These are phyloP conservation scores for Lophotriccus pileatus DNA, from an alignment of 2,797 vertebrate genomes.

Conservation along the genomic window DNA sequence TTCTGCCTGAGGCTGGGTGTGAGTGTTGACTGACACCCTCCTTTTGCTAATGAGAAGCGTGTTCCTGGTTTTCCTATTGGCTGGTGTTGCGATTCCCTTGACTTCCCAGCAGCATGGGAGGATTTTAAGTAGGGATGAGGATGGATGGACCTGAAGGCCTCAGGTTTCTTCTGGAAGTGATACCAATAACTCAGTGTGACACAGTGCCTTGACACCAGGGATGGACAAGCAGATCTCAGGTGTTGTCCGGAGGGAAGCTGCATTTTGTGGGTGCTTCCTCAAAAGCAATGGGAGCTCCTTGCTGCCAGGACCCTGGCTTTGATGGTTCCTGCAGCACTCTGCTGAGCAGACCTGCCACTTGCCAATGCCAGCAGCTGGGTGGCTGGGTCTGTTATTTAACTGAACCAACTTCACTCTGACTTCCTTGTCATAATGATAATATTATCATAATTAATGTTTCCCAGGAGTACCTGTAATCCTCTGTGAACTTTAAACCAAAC, in stretches of 20 bases:
- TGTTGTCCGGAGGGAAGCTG: neutral
- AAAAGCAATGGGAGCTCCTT: neutral
- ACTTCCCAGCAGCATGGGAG: accelerated
- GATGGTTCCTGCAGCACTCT: neutral
- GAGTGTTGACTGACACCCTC: accelerated
- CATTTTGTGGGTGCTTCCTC: neutral
- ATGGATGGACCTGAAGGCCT: neutral
- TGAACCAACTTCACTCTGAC: neutral
- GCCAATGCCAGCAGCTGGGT: neutral
- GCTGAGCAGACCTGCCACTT: neutral
- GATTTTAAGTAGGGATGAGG: neutral
- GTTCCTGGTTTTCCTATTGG: neutral
- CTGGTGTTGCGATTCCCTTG: neutral
- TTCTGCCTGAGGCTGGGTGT: neutral
- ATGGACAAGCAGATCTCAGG: too few species aligned
- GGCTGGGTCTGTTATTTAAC: neutral
- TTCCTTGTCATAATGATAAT: neutral
- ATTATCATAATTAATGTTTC: neutral
- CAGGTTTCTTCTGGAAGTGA: neutral
- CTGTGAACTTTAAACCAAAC: neutral
- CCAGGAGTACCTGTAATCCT: neutral
- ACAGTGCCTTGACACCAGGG: accelerated
- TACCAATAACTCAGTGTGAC: accelerated
- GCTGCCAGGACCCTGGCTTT: neutral
- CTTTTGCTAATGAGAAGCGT: neutral